These are phyloP conservation scores for Picus viridis DNA, from an alignment of 2,797 vertebrate genomes.

Conservation along the genomic window DNA sequence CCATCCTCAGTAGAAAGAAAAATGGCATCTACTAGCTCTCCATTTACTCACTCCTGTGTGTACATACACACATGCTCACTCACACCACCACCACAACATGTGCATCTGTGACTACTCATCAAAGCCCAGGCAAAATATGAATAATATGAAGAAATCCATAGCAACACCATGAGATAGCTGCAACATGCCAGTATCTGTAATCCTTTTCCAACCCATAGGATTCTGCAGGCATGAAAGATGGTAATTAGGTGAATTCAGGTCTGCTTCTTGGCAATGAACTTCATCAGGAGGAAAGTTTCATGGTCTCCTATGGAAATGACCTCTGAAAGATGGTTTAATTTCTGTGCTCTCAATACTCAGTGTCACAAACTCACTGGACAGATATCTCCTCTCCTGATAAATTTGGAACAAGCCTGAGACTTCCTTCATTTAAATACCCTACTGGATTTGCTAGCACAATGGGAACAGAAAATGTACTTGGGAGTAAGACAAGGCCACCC, in stretches of 20 bases:
- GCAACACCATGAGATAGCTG: background rate
- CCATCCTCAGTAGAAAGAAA: background rate
- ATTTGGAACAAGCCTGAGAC: background rate
- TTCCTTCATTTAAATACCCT: background rate
- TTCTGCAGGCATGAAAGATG: background rate
- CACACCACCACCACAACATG: accelerated
- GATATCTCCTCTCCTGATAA: background rate
- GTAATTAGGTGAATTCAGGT: background rate
- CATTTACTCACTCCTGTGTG: background rate
- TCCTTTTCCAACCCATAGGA: background rate
- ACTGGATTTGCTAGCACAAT: background rate
- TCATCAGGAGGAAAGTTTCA: background rate
- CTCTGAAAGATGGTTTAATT: background rate
- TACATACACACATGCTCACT: accelerated
- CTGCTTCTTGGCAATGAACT: background rate
- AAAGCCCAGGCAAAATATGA: accelerated
- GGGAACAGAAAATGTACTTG: accelerated
- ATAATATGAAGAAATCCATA: background rate
- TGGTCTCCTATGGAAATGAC: background rate
- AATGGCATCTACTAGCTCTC: background rate
- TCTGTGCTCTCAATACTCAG: background rate
- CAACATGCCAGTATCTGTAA: background rate
- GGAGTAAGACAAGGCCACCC: background rate
- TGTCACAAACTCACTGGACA: background rate
- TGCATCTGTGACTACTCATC: background rate